These are phyloP conservation scores for Brachyrhaphis roseni DNA, from an alignment of 2,797 vertebrate species.

Conservation along the genomic window DNA sequence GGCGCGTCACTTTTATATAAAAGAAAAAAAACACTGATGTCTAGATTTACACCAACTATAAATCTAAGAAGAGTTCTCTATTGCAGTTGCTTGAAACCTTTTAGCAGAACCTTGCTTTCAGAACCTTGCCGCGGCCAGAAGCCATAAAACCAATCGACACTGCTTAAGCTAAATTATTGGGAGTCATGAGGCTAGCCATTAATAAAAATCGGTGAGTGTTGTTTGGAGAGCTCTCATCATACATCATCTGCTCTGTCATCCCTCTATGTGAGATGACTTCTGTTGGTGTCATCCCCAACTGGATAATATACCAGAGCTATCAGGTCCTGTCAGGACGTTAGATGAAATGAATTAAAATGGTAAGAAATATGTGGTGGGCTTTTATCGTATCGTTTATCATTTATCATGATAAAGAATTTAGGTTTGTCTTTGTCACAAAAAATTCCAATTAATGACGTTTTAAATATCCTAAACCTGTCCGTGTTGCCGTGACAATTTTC, in stretches of 20 bases:
- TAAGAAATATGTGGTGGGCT: constrained; percentile 3
- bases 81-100: neutral
- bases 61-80: neutral
- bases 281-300: constrained; percentile 23
- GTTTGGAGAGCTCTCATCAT: constrained; percentile 11
- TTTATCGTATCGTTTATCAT: neutral
- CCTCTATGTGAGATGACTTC: constrained; percentile 25
- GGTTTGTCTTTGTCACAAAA: constrained; percentile 7
- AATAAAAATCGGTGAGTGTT: constrained; percentile 5
- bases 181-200: constrained; percentile 11
- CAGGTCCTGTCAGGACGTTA: constrained; percentile 9
- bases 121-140: neutral
- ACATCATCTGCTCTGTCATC: constrained; percentile 5
- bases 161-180: constrained; percentile 17
- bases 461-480: too few relatives aligned
- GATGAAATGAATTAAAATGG: constrained; percentile 10
- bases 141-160: constrained; percentile 1
- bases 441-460: too few relatives aligned
- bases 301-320: constrained; percentile 17
- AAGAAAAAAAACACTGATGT: neutral
- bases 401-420: too few relatives aligned
- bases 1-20: too few relatives aligned
- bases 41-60: neutral
- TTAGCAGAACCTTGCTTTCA: neutral
- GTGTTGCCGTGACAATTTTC: too few relatives aligned